Percentiles rank a stretch among this genome's conserved stretches.
Conservation (phyloP, 2,113 vertebrate genomes). For the Antidorcas marsupialis region DNA sequence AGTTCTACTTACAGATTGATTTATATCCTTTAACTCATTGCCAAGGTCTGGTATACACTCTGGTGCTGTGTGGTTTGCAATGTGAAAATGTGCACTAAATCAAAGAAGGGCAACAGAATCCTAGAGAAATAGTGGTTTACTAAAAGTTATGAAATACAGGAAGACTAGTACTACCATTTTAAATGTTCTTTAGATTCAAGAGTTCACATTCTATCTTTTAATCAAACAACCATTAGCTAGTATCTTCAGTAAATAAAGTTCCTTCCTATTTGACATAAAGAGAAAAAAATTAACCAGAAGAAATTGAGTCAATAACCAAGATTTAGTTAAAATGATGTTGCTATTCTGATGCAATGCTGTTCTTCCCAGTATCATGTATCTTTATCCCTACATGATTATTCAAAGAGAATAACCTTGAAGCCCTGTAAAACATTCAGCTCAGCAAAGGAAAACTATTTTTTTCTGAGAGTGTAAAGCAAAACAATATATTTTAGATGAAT, state of each 20-base stretch:
- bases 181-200: not conserved
- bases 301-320: not conserved
- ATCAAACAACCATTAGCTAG: not conserved
- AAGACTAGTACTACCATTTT: not conserved
- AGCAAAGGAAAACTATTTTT: not conserved
- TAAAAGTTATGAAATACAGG: not conserved
- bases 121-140: not conserved
- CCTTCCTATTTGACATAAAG: not conserved
- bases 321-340: not conserved
- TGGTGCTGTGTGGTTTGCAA: not conserved
- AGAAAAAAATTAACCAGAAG: not conserved
- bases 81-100: not conserved
- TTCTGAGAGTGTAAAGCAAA: not conserved
- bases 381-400: not conserved
- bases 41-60: not conserved
- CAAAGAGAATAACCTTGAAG: not conserved
- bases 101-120: not conserved
- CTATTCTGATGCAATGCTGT: not conserved
- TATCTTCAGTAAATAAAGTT: not conserved
- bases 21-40: not conserved
- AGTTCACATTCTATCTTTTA: conserved; percentile 7
- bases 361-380: not conserved
- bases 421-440: not conserved
- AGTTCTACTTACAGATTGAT: conserved; percentile 21
- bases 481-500: not conserved